Evolutionary conservation across 2,113 vertebrate species (phyloP), one percentile per base, ranked within the genome.

Genomic region (Odontesthes bonariensis): DNA sequence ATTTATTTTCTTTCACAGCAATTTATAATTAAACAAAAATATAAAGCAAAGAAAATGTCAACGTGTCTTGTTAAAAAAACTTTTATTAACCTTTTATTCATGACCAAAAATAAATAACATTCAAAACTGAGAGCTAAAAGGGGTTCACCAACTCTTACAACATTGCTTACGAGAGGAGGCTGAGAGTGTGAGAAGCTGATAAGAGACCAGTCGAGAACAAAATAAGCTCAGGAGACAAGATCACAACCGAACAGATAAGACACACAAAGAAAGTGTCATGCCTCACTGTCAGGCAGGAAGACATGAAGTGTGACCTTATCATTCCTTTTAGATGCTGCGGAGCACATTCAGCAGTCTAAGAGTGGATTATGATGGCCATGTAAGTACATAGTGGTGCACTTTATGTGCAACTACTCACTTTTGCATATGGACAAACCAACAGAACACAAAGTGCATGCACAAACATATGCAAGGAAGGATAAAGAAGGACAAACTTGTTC

Each of bases 241-340:
- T 81, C 66, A 56, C 68, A 55, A 42, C 8, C 1, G 46, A 70
- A 53, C 60, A 23, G n/a, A 82, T 77, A 72, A 55, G 64, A 61
- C 14, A 53, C 55, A 22, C 35, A 57, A 44, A 67, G 60, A 23
- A 68, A 71, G 65, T 22, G 1, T 38, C 35, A 6, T 10, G 35
- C 35, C 35, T 38, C 35, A 56, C 75, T 52, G 75, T 82, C 73
- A 70, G 58, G 55, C 66, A 60, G 74, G 44, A 63, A 17, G 35
- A 55, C 72, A 38, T 2, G 61, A 70, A 35, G 19, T 62, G 60
- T 87, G 82, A 84, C 78, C 69, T 75, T 77, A 69, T 68, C 75
- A 8, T 27, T 82, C 73, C 14, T 44, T 55, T 22, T 14, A 74
- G 69, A 67, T 33, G 47, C 71, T 7, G 64, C 80, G 27, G 52